A percentile compares a stretch with the other conserved stretches of the same genome.
Evolutionary conservation across 2,797 vertebrate genomes (phyloP).

Genomic region (Rousettus madagascariensis): DNA sequence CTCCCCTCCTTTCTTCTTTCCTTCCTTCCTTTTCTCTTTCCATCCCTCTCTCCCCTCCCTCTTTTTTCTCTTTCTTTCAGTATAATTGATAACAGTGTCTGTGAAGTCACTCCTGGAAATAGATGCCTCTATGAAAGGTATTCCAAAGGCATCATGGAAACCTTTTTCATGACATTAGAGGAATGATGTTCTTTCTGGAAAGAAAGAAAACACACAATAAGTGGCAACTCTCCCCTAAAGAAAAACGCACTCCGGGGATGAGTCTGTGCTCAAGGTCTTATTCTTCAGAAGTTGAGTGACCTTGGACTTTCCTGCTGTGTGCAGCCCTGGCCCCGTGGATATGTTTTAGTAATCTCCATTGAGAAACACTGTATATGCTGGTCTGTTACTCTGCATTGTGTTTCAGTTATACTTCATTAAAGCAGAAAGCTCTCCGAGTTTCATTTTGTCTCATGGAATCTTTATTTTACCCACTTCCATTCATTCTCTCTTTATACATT

Average conservation of each 20-base stretch:
- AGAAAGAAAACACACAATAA: slow-evolving; percentile 45
- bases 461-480: not conserved
- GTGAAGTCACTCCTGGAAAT: slow-evolving; percentile 50
- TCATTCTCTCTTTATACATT: not conserved
- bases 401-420: slow-evolving; percentile 40
- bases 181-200: slow-evolving; percentile 57
- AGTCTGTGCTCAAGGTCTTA: slow-evolving; percentile 69
- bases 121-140: not conserved
- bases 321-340: accelerated
- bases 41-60: too few species aligned
- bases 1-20: not conserved
- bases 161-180: slow-evolving; percentile 60
- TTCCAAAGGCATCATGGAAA: slow-evolving; percentile 27
- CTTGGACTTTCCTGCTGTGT: slow-evolving; percentile 44
- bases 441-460: not conserved
- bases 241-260: slow-evolving; percentile 62
- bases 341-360: not conserved
- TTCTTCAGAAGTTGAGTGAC: slow-evolving; percentile 68
- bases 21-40: not conserved
- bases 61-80: not conserved
- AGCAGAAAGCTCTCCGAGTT: slow-evolving; percentile 20
- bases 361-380: not conserved
- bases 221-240: slow-evolving; percentile 68
- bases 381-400: not conserved
- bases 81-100: not conserved